phyloP scores from a whole-genome alignment of 35 echinoderm and acorn worm species.

The Holothuria glaberrima region DNA sequence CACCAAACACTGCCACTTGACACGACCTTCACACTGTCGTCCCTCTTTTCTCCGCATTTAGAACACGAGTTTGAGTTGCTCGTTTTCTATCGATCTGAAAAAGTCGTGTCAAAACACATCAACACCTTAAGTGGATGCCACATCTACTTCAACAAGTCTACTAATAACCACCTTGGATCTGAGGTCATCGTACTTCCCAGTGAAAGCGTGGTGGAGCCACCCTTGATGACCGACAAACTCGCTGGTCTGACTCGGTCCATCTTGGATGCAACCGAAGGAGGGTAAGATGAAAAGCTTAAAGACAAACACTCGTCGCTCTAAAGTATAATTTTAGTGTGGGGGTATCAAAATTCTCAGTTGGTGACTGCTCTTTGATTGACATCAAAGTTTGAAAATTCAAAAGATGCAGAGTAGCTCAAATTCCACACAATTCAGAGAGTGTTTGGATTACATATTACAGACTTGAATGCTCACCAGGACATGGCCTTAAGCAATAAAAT shows the following conservation, averaged over 20 bases:
- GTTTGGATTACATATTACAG: too few species aligned
- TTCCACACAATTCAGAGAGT: too few species aligned
- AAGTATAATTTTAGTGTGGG: too few species aligned
- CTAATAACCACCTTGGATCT: constrained; percentile 33
- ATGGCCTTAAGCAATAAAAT: too few species aligned
- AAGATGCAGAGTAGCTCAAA: too few species aligned
- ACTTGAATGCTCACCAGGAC: too few species aligned
- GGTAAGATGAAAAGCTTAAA: background rate
- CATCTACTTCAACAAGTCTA: constrained; percentile 57
- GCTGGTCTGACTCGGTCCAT: constrained; percentile 24
- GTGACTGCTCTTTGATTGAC: too few species aligned
- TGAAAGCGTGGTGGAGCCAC: background rate
- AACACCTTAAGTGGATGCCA: constrained; percentile 25
- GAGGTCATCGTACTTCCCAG: constrained; percentile 27
- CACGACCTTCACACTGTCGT: background rate
- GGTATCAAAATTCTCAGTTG: too few species aligned
- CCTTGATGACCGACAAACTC: background rate
- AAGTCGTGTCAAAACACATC: constrained; percentile 30
- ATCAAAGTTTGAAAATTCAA: too few species aligned
- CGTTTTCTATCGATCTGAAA: constrained; percentile 33
- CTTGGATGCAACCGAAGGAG: constrained; percentile 43
- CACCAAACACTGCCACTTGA: too few species aligned
- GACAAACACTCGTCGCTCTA: too few species aligned
- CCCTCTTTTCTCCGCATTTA: background rate
- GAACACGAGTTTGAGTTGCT: constrained; percentile 49